These are phyloP conservation scores for Aquatica leii DNA, from an alignment of 2,888 invertebrate genomes.

Conservation along the genomic window DNA sequence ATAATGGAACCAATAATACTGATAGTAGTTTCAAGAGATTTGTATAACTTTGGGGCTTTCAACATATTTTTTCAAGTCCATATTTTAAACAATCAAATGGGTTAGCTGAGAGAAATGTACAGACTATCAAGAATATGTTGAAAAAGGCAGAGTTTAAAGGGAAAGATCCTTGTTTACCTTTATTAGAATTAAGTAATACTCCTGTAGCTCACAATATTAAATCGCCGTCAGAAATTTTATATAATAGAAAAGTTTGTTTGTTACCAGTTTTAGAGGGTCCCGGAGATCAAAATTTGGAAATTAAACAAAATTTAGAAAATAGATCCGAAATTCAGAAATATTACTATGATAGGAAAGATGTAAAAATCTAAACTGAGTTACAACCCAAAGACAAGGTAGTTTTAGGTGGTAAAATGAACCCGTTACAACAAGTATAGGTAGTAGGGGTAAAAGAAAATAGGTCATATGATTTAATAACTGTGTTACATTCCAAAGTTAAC, in stretches of 20 bases:
- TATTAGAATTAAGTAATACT: background rate
- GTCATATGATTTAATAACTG: background rate
- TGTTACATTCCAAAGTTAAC: too few species aligned
- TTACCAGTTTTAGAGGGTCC: conserved; percentile 7
- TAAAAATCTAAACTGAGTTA: background rate
- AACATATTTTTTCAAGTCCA: too few species aligned
- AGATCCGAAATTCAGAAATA: too few species aligned
- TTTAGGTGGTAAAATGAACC: background rate
- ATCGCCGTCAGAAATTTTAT: too few species aligned
- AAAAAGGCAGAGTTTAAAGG: conserved; percentile 4
- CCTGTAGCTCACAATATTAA: conserved; percentile 4
- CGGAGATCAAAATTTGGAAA: too few species aligned
- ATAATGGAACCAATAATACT: conserved; percentile 6
- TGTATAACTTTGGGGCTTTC: conserved; percentile 3
- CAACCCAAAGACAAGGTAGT: background rate
- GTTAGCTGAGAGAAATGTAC: too few species aligned
- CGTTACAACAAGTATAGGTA: background rate
- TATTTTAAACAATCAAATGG: too few species aligned
- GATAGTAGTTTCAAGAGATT: background rate
- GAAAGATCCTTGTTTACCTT: conserved; percentile 1
- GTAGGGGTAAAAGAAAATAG: background rate
- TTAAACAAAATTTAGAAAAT: too few species aligned
- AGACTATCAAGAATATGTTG: too few species aligned
- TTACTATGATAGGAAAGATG: background rate
- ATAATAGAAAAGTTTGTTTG: too few species aligned